Evolutionary conservation across 2,888 invertebrate genomes (phyloP), one percentile per base, ranked within the genome.

Genomic region (Amblyjoppa proteus): DNA sequence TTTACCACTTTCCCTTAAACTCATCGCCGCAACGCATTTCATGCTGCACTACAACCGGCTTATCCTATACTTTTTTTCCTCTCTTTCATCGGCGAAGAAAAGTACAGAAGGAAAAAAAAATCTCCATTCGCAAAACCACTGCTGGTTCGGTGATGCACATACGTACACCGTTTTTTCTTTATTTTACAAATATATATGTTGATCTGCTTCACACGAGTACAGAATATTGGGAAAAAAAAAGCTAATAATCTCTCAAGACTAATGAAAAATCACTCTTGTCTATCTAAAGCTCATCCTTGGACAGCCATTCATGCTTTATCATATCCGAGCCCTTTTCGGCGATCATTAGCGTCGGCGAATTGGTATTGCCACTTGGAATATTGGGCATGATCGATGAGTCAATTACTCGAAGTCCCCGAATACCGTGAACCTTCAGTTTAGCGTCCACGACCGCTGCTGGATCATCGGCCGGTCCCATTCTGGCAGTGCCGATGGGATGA

Each of bases 351-450:
- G 94, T 93, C 0, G 96, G 95, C 0, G 96, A 96, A 89, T 96
- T 96, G 0, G 95, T 96, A 87, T 96, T 96, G 0, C 95, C 96
- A 64, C 95, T 95, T 0, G 95, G 95, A 83, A 96, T 95, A 16
- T 91, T 94, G 0, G 96, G 96, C 96, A 96, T 96, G 34, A 96
- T 94, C 91, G 96, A 96, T 0, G 95, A 96, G 90, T 96, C 96
- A n/a, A 95, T 94, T 0, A 96, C 96, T 78, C 96, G 94, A 2
- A 96, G 88, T 0, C 95, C 94, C 84, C 94, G 88, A 0, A 96
- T 92, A 0, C 95, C 95, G 28, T 95, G 94, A 0, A 96, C 96
- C 45, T 94, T 95, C 0, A 96, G 91, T 78, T 95, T 94, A n/a
- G 95, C 92, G 89, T 96, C 95, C 0, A 96, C 96, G 0, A 96